Conservation (phyloP, 2,113 vertebrate species). For the Micromys minutus region DNA sequence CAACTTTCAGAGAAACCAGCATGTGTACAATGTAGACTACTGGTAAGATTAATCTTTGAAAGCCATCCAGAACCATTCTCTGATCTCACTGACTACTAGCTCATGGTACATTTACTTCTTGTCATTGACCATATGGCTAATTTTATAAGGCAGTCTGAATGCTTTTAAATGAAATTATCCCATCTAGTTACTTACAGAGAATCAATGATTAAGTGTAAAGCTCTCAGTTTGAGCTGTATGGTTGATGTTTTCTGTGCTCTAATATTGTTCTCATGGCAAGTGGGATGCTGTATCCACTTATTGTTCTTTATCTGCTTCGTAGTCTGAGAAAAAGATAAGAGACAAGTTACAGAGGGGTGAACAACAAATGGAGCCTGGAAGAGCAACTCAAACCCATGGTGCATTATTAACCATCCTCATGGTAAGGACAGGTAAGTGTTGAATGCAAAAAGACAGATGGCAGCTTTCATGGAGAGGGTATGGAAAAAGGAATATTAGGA, state of each 20-base stretch:
- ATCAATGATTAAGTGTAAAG: neutral
- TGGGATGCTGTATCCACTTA: neutral
- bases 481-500: neutral
- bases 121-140: neutral
- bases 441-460: neutral
- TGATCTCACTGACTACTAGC: neutral
- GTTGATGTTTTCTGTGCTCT: neutral
- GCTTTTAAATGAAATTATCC: neutral
- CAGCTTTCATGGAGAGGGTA: too few relatives aligned
- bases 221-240: neutral
- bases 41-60: neutral
- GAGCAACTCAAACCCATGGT: neutral
- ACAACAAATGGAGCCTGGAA: neutral
- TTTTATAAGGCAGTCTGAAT: neutral
- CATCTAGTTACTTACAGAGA: neutral
- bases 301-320: neutral
- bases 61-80: neutral
- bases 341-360: neutral
- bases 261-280: neutral
- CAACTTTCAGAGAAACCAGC: constrained; percentile 49
- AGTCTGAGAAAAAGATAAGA: neutral
- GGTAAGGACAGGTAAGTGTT: neutral
- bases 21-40: neutral
- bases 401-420: neutral
- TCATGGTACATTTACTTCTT: neutral